Evolutionary conservation across 2,797 vertebrate genomes (phyloP).

Genomic region (Remorina albescens): DNA sequence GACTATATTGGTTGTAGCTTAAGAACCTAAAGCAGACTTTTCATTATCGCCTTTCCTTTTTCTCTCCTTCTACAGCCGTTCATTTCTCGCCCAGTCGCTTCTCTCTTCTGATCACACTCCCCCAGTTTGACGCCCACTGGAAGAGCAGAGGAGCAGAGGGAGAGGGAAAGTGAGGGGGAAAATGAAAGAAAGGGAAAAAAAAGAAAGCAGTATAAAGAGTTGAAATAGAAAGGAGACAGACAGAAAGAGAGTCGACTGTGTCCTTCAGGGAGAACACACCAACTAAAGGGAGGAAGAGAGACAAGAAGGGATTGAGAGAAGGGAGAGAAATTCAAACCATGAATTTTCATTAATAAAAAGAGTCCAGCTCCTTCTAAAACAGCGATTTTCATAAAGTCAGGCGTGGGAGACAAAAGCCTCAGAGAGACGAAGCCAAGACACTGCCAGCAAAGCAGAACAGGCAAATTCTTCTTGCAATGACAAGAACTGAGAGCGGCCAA

Average conservation of each 20-base stretch:
- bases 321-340: slow-evolving; percentile 47
- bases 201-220: slow-evolving; percentile 44
- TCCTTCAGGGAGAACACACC: slow-evolving; percentile 48
- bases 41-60: slow-evolving; percentile 81
- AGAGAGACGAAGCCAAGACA: slow-evolving; percentile 11
- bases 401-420: slow-evolving; percentile 28
- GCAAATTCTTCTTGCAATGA: slow-evolving; percentile 35
- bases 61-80: slow-evolving; percentile 77
- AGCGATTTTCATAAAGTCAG: slow-evolving; percentile 45
- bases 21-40: slow-evolving; percentile 82
- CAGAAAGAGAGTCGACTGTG: slow-evolving; percentile 38
- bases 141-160: slow-evolving; percentile 70
- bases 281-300: slow-evolving; percentile 35
- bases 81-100: slow-evolving; percentile 80
- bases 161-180: slow-evolving; percentile 52
- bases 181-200: slow-evolving; percentile 39
- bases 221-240: slow-evolving; percentile 60
- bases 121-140: slow-evolving; percentile 83
- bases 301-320: slow-evolving; percentile 32
- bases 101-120: slow-evolving; percentile 84
- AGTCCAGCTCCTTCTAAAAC: slow-evolving; percentile 36
- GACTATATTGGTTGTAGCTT: slow-evolving; percentile 67
- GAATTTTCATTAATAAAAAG: slow-evolving; percentile 70
- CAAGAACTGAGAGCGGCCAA: slow-evolving; percentile 31
- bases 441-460: slow-evolving; percentile 17